A percentile compares a stretch with the other conserved stretches of the same genome.
Conservation (phyloP, 2,797 vertebrate genomes). For the Aythya fuligula region DNA sequence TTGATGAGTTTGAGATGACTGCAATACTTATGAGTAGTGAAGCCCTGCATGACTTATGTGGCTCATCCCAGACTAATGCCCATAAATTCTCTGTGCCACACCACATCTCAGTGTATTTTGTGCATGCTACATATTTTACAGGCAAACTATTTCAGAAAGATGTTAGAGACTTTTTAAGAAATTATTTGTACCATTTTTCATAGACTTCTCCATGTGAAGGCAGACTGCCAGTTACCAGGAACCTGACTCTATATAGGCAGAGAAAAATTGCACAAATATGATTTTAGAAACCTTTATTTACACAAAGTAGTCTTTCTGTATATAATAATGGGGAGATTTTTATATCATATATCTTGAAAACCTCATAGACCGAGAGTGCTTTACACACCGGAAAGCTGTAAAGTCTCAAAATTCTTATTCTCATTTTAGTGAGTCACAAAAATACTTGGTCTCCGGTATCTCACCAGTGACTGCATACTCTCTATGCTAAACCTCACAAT, state of each 20-base stretch:
- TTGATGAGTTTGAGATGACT: slow-evolving; percentile 3
- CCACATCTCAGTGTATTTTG: background rate
- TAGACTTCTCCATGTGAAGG: background rate
- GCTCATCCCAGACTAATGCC: slow-evolving; percentile 14
- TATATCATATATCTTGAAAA: background rate
- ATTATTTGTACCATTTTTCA: slow-evolving; percentile 15
- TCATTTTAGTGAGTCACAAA: background rate
- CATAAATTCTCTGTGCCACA: background rate
- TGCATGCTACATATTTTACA: background rate
- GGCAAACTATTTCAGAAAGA: slow-evolving; percentile 35
- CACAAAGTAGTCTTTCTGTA: background rate
- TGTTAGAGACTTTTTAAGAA: background rate
- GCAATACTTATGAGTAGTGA: background rate
- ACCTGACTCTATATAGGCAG: background rate
- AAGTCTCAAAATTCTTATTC: background rate
- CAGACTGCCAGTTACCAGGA: background rate
- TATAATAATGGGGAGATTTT: background rate
- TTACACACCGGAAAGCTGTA: background rate
- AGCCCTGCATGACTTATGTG: slow-evolving; percentile 2
- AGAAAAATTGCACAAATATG: background rate
- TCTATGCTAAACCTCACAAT: background rate
- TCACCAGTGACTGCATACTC: background rate
- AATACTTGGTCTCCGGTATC: background rate
- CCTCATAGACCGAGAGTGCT: background rate
- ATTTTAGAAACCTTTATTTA: background rate